phyloP scores from a whole-genome alignment of 2,888 invertebrate species.

The Pocota personata region DNA sequence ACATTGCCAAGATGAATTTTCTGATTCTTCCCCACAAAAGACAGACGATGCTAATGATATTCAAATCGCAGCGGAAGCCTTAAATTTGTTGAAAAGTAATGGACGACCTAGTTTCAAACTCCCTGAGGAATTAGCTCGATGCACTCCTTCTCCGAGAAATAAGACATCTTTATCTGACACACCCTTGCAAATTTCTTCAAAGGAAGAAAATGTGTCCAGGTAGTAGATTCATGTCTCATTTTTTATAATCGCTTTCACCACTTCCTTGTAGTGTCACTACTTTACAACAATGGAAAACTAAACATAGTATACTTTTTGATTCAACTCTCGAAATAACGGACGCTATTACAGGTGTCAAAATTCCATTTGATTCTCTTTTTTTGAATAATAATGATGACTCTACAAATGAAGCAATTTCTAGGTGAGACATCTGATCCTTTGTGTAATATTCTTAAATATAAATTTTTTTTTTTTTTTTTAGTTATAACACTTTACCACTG shows the following conservation, averaged over 20 bases:
- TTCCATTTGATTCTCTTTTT: conserved; percentile 16
- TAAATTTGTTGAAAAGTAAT: conserved; percentile 11
- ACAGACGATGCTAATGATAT: conserved; percentile 7
- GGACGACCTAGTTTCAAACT: background rate
- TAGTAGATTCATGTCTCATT: background rate
- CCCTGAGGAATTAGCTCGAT: too few relatives aligned
- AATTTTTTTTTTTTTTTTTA: background rate
- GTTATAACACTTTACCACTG: background rate
- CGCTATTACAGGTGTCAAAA: background rate
- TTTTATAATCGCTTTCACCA: background rate
- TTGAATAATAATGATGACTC: background rate
- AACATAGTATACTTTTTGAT: background rate
- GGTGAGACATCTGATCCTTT: background rate
- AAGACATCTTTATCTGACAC: too few relatives aligned
- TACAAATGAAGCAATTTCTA: background rate
- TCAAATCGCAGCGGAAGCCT: conserved; percentile 36
- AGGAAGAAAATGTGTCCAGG: background rate
- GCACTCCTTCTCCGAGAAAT: too few relatives aligned
- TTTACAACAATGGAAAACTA: background rate
- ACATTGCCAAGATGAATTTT: background rate
- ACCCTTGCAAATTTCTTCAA: background rate
- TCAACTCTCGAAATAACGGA: conserved; percentile 24
- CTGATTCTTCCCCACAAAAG: background rate
- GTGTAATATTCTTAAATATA: background rate
- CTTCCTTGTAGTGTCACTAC: background rate